phyloP scores from a whole-genome alignment of 1,140 invertebrate species.

The Asbolus verrucosus region DNA sequence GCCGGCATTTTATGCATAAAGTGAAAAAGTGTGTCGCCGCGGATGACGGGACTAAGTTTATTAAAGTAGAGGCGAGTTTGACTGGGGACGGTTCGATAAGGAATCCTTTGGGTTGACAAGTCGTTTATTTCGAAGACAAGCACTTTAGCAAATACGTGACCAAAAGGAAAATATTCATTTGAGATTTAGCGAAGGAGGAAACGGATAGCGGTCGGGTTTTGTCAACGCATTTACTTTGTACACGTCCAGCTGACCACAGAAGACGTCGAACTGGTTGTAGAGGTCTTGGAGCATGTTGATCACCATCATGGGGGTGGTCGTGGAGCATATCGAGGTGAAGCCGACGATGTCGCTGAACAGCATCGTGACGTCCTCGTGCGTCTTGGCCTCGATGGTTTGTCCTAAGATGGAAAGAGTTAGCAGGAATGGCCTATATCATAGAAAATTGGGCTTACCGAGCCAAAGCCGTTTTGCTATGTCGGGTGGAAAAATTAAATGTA shows the following conservation, averaged over 20 bases:
- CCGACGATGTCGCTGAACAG: conserved; percentile 95
- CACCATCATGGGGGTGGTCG: conserved; percentile 92
- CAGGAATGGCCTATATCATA: too few species aligned
- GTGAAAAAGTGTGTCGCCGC: conserved; percentile 13
- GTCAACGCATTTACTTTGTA: conserved; percentile 80
- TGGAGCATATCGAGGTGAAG: conserved; percentile 94
- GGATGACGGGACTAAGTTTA: neutral
- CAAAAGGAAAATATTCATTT: conserved; percentile 40
- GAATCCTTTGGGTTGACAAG: conserved; percentile 23
- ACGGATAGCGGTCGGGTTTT: too few species aligned
- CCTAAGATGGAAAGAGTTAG: too few species aligned
- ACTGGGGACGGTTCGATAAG: neutral
- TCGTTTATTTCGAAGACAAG: conserved; percentile 41
- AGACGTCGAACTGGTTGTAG: conserved; percentile 92
- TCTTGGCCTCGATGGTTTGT: conserved; percentile 90
- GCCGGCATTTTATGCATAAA: conserved; percentile 16
- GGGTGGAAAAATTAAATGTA: conserved; percentile 95
- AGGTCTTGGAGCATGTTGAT: conserved; percentile 93
- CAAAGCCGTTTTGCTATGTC: conserved; percentile 92
- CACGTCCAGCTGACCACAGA: conserved; percentile 89
- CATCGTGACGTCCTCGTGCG: conserved; percentile 92
- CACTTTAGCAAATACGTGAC: conserved; percentile 37
- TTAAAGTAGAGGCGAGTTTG: neutral
- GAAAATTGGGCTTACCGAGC: conserved; percentile 79
- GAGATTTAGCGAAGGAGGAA: too few species aligned